Evolutionary conservation across 2,888 invertebrate genomes (phyloP).

Genomic region (Caradrina clavipalpis): DNA sequence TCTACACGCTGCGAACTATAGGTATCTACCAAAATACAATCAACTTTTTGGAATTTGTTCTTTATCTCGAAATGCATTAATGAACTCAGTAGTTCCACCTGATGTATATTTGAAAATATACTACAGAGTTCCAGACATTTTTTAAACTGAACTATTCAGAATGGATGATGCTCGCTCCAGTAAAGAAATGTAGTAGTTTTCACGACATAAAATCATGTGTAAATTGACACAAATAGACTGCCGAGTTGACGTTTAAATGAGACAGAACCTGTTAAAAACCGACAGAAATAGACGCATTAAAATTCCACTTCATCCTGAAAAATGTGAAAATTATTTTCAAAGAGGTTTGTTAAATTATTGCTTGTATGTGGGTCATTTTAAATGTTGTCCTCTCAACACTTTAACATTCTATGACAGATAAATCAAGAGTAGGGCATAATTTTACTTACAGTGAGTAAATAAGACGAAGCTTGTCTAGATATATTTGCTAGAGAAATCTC

Average conservation of each 20-base stretch:
- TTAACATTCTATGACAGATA: constrained; percentile 3
- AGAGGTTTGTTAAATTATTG: constrained; percentile 27
- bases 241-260: constrained; percentile 51
- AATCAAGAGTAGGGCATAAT: constrained; percentile 3
- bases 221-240: constrained; percentile 67
- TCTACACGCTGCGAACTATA: constrained; percentile 7
- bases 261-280: constrained; percentile 52
- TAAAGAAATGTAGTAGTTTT: constrained; percentile 61
- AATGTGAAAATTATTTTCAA: constrained; percentile 25
- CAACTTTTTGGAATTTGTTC: neutral
- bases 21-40: neutral
- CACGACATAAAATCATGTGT: constrained; percentile 64
- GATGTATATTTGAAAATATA: neutral
- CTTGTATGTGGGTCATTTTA: constrained; percentile 22
- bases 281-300: constrained; percentile 59
- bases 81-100: neutral
- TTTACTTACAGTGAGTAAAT: neutral
- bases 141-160: constrained; percentile 18
- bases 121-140: neutral
- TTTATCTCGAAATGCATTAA: neutral
- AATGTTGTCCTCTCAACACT: constrained; percentile 8
- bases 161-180: constrained; percentile 41
- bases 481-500: constrained; percentile 20
- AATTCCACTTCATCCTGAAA: constrained; percentile 37
- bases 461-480: constrained; percentile 1